These are phyloP conservation scores for Oryctes rhinoceros DNA, from an alignment of 1,140 invertebrate genomes.

Conservation along the genomic window DNA sequence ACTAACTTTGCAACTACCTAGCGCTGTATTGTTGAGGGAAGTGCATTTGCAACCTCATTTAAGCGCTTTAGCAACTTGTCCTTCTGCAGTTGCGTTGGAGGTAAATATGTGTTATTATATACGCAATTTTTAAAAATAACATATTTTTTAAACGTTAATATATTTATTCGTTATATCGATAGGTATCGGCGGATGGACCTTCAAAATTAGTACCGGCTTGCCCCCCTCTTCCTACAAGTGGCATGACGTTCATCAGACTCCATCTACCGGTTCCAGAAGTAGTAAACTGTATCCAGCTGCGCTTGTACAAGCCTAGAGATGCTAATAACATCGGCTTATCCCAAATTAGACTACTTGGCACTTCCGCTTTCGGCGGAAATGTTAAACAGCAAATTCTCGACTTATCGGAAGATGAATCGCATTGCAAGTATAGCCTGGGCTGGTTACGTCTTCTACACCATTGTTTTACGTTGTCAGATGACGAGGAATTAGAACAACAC, in stretches of 20 bases:
- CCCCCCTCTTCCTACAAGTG: conserved; percentile 80
- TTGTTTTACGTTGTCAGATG: conserved; percentile 67
- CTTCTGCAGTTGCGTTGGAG: conserved; percentile 89
- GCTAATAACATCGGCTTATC: conserved; percentile 87
- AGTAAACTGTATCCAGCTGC: conserved; percentile 71
- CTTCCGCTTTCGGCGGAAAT: conserved; percentile 75
- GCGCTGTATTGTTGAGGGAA: conserved; percentile 88
- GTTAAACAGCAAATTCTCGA: conserved; percentile 60
- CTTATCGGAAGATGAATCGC: conserved; percentile 55
- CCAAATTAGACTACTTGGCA: conserved; percentile 85
- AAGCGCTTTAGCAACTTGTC: conserved; percentile 84
- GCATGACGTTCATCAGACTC: conserved; percentile 85
- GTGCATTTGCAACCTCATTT: conserved; percentile 89
- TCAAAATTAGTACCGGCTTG: conserved; percentile 70
- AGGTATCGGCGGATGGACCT: conserved; percentile 67
- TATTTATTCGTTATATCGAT: background rate
- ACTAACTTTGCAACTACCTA: conserved; percentile 85
- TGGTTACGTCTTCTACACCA: conserved; percentile 76
- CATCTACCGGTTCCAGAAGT: conserved; percentile 84
- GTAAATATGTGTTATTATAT: conserved; percentile 43
- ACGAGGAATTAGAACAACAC: conserved; percentile 58
- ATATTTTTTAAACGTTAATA: too few relatives aligned
- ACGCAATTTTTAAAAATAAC: too few relatives aligned
- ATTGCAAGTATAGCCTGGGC: conserved; percentile 60
- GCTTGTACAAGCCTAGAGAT: conserved; percentile 84